Percentiles rank a stretch among this genome's conserved stretches.
Conservation (phyloP, 2,888 invertebrate species). For the Chesias legatella region DNA sequence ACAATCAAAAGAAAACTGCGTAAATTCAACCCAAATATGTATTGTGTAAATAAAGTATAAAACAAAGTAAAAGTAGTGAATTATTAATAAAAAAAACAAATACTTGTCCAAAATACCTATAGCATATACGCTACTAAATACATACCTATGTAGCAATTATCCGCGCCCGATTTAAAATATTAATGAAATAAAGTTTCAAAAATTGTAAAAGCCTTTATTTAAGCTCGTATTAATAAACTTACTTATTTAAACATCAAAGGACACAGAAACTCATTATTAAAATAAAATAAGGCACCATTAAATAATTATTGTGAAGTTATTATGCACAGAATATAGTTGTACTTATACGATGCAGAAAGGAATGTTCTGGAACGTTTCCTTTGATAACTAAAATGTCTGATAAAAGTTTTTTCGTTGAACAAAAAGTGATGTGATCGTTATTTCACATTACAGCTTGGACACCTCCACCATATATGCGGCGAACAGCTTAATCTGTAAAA, state of each 20-base stretch:
- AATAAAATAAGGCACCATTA: constrained; percentile 23
- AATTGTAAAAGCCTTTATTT: too few species aligned
- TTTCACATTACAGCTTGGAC: constrained; percentile 61
- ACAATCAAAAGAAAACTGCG: too few species aligned
- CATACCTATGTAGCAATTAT: too few species aligned
- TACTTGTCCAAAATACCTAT: constrained; percentile 6
- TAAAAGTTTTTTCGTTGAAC: background rate
- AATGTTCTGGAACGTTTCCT: constrained; percentile 18
- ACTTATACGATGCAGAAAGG: constrained; percentile 23
- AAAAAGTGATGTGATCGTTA: background rate
- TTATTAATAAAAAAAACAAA: constrained; percentile 4
- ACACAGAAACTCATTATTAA: background rate
- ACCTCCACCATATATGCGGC: constrained; percentile 94
- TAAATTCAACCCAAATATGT: too few species aligned
- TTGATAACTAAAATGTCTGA: constrained; percentile 3
- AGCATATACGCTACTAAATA: too few species aligned
- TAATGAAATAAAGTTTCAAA: too few species aligned
- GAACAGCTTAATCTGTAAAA: constrained; percentile 92
- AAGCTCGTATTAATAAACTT: too few species aligned
- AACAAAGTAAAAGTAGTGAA: background rate
- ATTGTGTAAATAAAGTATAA: background rate
- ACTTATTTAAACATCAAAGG: background rate
- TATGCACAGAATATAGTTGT: constrained; percentile 26
- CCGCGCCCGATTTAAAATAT: too few species aligned
- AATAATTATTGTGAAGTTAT: constrained; percentile 20